These are phyloP conservation scores for Ganaspis brasiliensis DNA, from an alignment of 2,888 invertebrate genomes.

Conservation along the genomic window DNA sequence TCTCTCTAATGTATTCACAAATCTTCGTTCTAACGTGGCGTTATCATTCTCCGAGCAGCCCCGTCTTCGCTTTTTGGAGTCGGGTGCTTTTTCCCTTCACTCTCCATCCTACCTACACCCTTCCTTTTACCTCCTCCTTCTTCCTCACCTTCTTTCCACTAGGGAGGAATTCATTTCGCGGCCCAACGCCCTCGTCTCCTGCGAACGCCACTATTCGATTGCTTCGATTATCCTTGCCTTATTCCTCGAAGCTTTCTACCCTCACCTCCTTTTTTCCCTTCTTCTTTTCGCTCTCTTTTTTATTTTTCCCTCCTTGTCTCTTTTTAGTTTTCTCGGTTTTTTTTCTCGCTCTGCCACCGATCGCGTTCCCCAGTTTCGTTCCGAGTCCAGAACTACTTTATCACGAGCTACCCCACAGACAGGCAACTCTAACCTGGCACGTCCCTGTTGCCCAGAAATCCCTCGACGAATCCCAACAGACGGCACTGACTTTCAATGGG, in stretches of 20 bases:
- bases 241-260: slow-evolving; percentile 64
- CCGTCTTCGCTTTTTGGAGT: slow-evolving; percentile 60
- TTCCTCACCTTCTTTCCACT: slow-evolving; percentile 57
- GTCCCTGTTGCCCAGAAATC: slow-evolving; percentile 6
- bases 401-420: slow-evolving; percentile 53
- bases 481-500: slow-evolving; percentile 22
- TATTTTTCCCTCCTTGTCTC: not conserved
- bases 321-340: not conserved
- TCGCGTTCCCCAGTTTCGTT: slow-evolving; percentile 59
- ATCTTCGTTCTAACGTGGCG: slow-evolving; percentile 77
- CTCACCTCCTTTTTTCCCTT: slow-evolving; percentile 36
- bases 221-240: slow-evolving; percentile 78
- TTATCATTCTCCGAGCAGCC: slow-evolving; percentile 77
- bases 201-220: slow-evolving; percentile 74
- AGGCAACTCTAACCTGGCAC: slow-evolving; percentile 27
- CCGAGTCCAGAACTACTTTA: slow-evolving; percentile 52
- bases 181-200: slow-evolving; percentile 77
- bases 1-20: slow-evolving; percentile 79
- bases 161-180: slow-evolving; percentile 79
- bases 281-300: not conserved
- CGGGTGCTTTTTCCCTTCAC: slow-evolving; percentile 59
- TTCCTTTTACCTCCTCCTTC: slow-evolving; percentile 55
- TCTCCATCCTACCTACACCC: slow-evolving; percentile 55
- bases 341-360: not conserved
- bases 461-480: slow-evolving; percentile 25